phyloP scores from a whole-genome alignment of 64 coral and sea anemone species.

The Montipora cactus region DNA sequence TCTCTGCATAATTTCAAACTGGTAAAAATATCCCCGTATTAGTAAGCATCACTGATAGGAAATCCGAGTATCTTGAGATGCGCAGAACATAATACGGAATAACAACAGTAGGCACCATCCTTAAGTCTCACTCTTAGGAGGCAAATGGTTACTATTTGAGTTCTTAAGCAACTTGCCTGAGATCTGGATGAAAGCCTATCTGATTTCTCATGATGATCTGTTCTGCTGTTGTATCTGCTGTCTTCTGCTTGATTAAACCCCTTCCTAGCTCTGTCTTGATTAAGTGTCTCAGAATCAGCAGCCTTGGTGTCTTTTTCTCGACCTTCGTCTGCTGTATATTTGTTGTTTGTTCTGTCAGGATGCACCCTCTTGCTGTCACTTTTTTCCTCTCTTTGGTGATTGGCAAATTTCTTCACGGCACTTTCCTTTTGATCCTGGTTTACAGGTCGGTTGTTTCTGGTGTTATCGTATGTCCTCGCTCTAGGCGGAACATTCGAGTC shows the following conservation, averaged over 20 bases:
- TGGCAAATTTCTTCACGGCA: not conserved
- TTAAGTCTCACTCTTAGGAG: too few species aligned
- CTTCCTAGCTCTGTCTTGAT: conserved; percentile 23
- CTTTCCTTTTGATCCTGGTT: conserved; percentile 4
- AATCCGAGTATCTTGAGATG: too few species aligned
- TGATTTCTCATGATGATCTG: conserved; percentile 16
- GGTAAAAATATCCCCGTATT: too few species aligned
- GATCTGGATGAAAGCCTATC: not conserved
- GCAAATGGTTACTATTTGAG: not conserved
- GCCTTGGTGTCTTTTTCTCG: not conserved
- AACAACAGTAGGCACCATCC: too few species aligned
- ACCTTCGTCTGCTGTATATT: not conserved
- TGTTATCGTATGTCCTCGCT: not conserved
- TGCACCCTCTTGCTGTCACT: not conserved
- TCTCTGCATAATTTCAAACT: too few species aligned
- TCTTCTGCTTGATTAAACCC: not conserved
- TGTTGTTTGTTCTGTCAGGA: conserved; percentile 13
- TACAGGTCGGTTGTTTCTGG: not conserved
- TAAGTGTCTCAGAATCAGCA: not conserved
- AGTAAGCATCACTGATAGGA: too few species aligned
- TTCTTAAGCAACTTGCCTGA: not conserved
- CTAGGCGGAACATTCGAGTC: not conserved
- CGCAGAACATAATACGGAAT: too few species aligned
- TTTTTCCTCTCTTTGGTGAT: not conserved
- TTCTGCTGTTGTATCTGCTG: conserved; percentile 38